Conservation (phyloP, 1,140 invertebrate species). For the Saxidomus purpurata region DNA sequence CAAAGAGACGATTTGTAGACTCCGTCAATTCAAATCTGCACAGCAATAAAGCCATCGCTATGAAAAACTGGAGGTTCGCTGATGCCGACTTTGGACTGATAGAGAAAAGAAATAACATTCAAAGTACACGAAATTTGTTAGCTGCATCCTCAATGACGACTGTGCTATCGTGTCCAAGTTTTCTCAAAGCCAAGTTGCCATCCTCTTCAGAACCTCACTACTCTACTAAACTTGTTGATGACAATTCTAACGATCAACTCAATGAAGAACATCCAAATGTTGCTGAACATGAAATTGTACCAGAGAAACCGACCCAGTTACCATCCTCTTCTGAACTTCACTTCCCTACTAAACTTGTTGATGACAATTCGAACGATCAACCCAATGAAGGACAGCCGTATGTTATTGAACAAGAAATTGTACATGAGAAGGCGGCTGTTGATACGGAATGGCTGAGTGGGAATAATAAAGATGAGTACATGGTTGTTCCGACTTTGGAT, state of each 20-base stretch:
- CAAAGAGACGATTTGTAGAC: background rate
- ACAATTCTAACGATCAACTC: no score
- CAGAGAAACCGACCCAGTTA: no score
- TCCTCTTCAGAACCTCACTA: background rate
- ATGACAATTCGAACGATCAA: no score
- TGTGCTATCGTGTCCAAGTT: background rate
- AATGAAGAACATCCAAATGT: no score
- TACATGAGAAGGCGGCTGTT: no score
- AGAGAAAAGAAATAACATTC: background rate
- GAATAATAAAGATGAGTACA: background rate
- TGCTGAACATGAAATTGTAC: no score
- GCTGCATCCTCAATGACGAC: background rate
- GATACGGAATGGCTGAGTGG: no score
- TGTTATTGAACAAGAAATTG: no score
- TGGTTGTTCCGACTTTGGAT: background rate
- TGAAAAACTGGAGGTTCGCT: background rate
- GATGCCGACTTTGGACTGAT: background rate
- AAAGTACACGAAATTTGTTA: background rate
- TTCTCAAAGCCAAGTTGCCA: background rate
- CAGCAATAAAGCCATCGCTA: background rate
- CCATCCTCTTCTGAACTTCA: background rate
- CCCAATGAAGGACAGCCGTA: no score
- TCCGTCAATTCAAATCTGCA: background rate
- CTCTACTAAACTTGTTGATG: no score
- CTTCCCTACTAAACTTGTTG: background rate